Evolutionary conservation across 1,140 invertebrate genomes (phyloP).

Genomic region (Aphelenchoides fujianensis): DNA sequence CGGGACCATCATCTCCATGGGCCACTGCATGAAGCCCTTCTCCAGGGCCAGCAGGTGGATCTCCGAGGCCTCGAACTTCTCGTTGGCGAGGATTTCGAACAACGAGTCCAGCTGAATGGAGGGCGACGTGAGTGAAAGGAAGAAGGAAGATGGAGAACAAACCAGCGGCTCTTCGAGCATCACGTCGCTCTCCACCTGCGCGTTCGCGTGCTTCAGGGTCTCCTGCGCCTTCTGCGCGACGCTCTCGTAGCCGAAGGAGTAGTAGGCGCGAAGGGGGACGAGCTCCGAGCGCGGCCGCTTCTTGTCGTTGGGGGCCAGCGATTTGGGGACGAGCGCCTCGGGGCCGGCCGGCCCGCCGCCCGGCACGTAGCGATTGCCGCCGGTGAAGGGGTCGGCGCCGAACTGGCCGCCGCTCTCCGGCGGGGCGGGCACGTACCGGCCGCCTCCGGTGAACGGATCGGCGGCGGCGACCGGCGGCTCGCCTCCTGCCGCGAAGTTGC

Average conservation of each 20-base stretch:
- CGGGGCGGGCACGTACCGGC: slow-evolving; percentile 65
- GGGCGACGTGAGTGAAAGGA: slow-evolving; percentile 25
- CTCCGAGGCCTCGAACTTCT: slow-evolving; percentile 25
- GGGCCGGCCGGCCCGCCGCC: neutral
- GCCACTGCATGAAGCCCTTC: slow-evolving; percentile 42
- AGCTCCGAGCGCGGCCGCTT: slow-evolving; percentile 39
- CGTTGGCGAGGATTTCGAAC: no score
- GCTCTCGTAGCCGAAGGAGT: slow-evolving; percentile 40
- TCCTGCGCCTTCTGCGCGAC: slow-evolving; percentile 46
- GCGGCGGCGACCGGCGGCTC: slow-evolving; percentile 65
- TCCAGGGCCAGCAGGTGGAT: no score
- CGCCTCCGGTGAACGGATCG: slow-evolving; percentile 66
- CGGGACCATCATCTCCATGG: slow-evolving; percentile 39
- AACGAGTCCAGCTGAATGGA: slow-evolving; percentile 20
- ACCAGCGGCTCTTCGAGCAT: slow-evolving; percentile 35
- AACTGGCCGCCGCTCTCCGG: slow-evolving; percentile 14
- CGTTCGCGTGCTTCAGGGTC: slow-evolving; percentile 46
- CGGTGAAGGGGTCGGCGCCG: slow-evolving; percentile 64
- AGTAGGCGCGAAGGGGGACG: slow-evolving; percentile 45
- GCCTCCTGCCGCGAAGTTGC: slow-evolving; percentile 42
- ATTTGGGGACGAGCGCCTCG: slow-evolving; percentile 22
- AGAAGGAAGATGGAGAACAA: no score
- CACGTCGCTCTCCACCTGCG: slow-evolving; percentile 24
- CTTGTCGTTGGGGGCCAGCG: slow-evolving; percentile 35
- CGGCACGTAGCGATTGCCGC: slow-evolving; percentile 19